phyloP scores from a whole-genome alignment of 1,140 invertebrate genomes.

The Pseudobourletiella spinata region DNA sequence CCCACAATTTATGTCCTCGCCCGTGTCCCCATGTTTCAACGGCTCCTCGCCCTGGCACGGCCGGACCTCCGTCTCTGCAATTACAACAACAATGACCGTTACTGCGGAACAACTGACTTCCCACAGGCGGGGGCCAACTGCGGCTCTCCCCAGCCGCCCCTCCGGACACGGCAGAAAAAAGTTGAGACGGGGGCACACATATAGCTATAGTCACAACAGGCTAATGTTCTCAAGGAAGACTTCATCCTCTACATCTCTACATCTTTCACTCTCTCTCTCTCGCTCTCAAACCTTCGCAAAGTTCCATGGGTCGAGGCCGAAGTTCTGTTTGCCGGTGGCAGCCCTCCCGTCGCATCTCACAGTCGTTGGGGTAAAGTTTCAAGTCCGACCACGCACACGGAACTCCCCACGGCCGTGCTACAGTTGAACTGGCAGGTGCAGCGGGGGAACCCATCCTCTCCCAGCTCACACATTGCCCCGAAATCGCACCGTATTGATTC shows the following conservation, averaged over 20 bases:
- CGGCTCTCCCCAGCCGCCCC: too few species aligned
- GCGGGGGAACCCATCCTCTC: slow-evolving; percentile 61
- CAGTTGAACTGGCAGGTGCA: slow-evolving; percentile 55
- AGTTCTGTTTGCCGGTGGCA: slow-evolving; percentile 75
- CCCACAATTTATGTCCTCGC: slow-evolving; percentile 74
- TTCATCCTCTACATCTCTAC: too few species aligned
- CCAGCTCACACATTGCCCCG: slow-evolving; percentile 70
- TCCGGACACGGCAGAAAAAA: too few species aligned
- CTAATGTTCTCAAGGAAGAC: neutral
- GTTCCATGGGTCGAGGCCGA: slow-evolving; percentile 61
- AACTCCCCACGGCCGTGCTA: slow-evolving; percentile 38
- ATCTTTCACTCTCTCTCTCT: too few species aligned
- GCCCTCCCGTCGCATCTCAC: slow-evolving; percentile 75
- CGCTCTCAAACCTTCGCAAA: slow-evolving; percentile 85
- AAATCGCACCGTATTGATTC: slow-evolving; percentile 47
- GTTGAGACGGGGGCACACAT: neutral
- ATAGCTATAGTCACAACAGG: neutral
- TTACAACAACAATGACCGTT: neutral
- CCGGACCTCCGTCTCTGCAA: slow-evolving; percentile 66
- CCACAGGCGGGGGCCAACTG: neutral
- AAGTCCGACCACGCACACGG: slow-evolving; percentile 77
- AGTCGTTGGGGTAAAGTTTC: slow-evolving; percentile 67
- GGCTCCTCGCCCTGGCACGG: slow-evolving; percentile 76
- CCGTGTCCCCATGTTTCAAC: slow-evolving; percentile 57
- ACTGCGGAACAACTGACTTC: neutral